Evolutionary conservation across 2,888 invertebrate species (phyloP).

Genomic region (Ophion ventricosus): DNA sequence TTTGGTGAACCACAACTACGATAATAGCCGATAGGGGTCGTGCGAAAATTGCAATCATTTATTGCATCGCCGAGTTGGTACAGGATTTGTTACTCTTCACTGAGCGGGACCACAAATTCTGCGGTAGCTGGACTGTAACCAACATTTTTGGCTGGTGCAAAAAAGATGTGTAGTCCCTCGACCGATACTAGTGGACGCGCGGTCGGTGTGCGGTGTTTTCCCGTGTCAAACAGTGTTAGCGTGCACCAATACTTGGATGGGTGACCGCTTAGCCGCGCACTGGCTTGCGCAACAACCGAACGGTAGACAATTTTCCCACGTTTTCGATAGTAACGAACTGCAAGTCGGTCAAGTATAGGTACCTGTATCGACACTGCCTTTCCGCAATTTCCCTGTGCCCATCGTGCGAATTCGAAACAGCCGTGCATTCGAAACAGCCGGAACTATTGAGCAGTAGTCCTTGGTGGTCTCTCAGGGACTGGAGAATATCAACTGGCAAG

Average conservation of each 20-base stretch:
- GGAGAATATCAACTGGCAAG: too few relatives aligned
- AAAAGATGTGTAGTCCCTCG: neutral
- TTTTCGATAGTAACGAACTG: neutral
- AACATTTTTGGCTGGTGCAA: neutral
- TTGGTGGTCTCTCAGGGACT: too few relatives aligned
- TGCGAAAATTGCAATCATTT: neutral
- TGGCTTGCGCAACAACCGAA: neutral
- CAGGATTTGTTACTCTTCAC: neutral
- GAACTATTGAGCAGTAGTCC: too few relatives aligned
- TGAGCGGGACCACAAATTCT: neutral
- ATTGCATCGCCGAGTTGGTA: neutral
- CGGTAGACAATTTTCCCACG: neutral
- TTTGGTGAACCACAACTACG: neutral
- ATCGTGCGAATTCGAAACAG: too few relatives aligned
- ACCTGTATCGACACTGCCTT: too few relatives aligned
- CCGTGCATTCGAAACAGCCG: too few relatives aligned
- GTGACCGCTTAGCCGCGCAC: neutral
- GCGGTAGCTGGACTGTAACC: neutral
- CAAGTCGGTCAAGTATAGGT: too few relatives aligned
- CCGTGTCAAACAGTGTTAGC: neutral
- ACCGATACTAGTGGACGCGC: neutral
- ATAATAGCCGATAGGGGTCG: neutral
- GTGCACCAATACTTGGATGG: neutral
- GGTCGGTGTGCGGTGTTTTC: neutral
- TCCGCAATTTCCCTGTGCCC: too few relatives aligned